These are phyloP conservation scores for Rosalia funebris DNA, from an alignment of 2,888 invertebrate species.

Conservation along the genomic window DNA sequence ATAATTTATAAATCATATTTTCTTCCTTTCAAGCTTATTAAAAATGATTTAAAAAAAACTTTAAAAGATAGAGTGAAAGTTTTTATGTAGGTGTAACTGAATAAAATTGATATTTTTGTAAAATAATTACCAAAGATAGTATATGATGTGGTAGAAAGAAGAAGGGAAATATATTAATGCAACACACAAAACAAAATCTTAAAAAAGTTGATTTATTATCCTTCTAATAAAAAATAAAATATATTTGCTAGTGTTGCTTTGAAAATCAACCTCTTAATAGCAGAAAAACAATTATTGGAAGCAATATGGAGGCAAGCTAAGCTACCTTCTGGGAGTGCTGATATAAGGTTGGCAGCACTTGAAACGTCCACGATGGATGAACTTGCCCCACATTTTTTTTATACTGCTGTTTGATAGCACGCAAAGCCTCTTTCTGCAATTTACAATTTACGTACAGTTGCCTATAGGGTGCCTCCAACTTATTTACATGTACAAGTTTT, in stretches of 20 bases:
- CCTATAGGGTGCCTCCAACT: conserved; percentile 7
- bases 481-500: background rate
- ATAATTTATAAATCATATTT: too few relatives aligned
- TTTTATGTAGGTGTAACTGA: too few relatives aligned
- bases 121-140: too few relatives aligned
- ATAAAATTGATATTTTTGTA: too few relatives aligned
- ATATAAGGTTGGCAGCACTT: conserved; percentile 85
- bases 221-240: too few relatives aligned
- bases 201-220: too few relatives aligned
- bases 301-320: conserved; percentile 45
- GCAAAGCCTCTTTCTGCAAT: conserved; percentile 66
- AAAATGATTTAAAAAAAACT: too few relatives aligned
- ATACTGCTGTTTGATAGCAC: conserved; percentile 63
- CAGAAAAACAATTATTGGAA: conserved; percentile 27
- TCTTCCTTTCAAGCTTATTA: too few relatives aligned
- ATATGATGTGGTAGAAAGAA: too few relatives aligned
- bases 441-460: conserved; percentile 31
- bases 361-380: conserved; percentile 79
- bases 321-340: conserved; percentile 86
- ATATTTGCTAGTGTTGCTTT: background rate
- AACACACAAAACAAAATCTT: too few relatives aligned
- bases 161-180: too few relatives aligned
- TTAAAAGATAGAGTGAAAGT: too few relatives aligned
- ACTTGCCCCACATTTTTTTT: conserved; percentile 59
- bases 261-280: background rate